Percentiles rank a stretch among this genome's conserved stretches.
These are phyloP conservation scores for Abramis brama DNA, from an alignment of 2,113 vertebrate genomes.

Conservation along the genomic window DNA sequence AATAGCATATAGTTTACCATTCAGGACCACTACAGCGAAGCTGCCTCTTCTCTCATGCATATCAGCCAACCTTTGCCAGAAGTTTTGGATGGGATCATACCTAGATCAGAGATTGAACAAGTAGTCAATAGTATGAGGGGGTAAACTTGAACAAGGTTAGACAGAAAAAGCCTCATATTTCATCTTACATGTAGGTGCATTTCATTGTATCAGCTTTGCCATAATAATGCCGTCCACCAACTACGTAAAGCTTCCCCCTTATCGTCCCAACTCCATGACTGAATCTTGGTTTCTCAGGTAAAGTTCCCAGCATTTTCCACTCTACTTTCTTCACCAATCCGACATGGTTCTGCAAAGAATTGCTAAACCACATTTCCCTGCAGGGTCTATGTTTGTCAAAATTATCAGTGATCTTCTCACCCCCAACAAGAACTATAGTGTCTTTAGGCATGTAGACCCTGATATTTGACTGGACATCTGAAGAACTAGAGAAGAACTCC, in stretches of 20 bases:
- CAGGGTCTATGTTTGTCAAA: conserved; percentile 75
- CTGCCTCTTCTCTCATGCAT: conserved; percentile 67
- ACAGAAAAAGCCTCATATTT: not conserved
- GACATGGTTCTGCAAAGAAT: conserved; percentile 79
- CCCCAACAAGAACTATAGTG: conserved; percentile 84
- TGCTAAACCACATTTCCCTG: conserved; percentile 84
- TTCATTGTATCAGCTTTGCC: conserved; percentile 77
- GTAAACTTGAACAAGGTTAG: not conserved
- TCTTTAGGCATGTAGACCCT: conserved; percentile 80
- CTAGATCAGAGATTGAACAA: conserved; percentile 51
- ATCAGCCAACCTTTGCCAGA: conserved; percentile 70
- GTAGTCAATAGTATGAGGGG: not conserved
- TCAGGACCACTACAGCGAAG: conserved; percentile 68
- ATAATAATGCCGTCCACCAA: conserved; percentile 88
- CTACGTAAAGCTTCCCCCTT: conserved; percentile 79
- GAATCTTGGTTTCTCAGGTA: conserved; percentile 82
- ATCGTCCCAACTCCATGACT: conserved; percentile 79
- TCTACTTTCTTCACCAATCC: conserved; percentile 84
- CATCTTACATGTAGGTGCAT: conserved; percentile 81
- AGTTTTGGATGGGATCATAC: conserved; percentile 67
- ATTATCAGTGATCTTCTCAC: conserved; percentile 79
- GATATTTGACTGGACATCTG: conserved; percentile 61
- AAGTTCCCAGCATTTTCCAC: conserved; percentile 81
- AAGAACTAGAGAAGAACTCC: conserved; percentile 62
- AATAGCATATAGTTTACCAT: conserved; percentile 68